These are phyloP conservation scores for Acestrorhynchus altus DNA, from an alignment of 2,797 vertebrate genomes.

Conservation along the genomic window DNA sequence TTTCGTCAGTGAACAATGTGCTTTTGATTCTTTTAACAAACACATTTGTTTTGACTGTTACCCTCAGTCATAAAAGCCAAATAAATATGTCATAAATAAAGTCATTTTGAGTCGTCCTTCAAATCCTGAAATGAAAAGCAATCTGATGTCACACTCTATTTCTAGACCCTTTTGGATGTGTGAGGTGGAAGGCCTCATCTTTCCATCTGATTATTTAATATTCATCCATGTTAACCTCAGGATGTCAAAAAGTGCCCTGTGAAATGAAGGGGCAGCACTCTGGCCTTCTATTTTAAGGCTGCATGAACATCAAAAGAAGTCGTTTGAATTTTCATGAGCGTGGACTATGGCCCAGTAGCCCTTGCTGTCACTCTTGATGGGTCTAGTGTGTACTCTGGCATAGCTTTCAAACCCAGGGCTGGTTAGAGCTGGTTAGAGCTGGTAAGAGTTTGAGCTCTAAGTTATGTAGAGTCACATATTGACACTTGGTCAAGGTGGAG, in stretches of 20 bases:
- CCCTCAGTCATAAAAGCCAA: conserved; percentile 58
- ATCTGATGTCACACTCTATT: conserved; percentile 65
- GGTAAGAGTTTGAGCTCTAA: conserved; percentile 65
- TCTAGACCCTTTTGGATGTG: conserved; percentile 35
- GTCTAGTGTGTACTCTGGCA: conserved; percentile 79
- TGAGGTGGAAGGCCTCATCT: conserved; percentile 23
- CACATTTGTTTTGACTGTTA: conserved; percentile 66
- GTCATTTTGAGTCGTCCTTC: conserved; percentile 49
- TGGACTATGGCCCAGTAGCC: conserved; percentile 57
- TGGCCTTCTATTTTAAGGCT: conserved; percentile 54
- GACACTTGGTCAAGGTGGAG: conserved; percentile 70
- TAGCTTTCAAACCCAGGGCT: conserved; percentile 57
- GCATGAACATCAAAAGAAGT: conserved; percentile 67
- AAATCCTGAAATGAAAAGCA: conserved; percentile 55
- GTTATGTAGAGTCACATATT: conserved; percentile 77
- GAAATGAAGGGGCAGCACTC: conserved; percentile 41
- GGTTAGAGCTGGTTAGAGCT: conserved; percentile 67
- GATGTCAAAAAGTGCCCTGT: conserved; percentile 66
- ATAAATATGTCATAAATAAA: conserved; percentile 65
- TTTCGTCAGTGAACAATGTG: conserved; percentile 65
- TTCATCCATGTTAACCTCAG: conserved; percentile 61
- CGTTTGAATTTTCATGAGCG: conserved; percentile 81
- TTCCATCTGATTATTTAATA: conserved; percentile 55
- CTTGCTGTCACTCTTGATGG: conserved; percentile 65
- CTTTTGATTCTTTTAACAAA: conserved; percentile 62